Base-by-base conservation (phyloP, 2,888 invertebrate genomes). In the Congeria kusceri region DNA sequence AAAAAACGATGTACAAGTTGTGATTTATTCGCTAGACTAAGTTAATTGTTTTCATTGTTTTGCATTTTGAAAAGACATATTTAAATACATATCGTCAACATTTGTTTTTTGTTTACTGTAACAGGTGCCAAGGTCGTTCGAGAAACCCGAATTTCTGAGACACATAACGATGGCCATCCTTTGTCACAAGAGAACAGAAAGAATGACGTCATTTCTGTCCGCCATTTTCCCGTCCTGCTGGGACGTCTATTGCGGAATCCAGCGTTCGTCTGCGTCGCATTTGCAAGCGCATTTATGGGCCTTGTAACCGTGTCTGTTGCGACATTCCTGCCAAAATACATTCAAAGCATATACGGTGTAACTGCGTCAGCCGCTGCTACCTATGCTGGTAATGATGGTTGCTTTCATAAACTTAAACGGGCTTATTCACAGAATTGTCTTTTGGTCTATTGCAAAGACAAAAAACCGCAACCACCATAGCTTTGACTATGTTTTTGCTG, bases 241-340 rank as follows among this genome's bases (percentile, higher is more conserved):
- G 68, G 79, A 53, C 68, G 81, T 9, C 84, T 91, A 13, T 61
- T 89, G 58, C 69, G 83, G 65, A 91, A 91, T 63, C 91, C 91
- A 4, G 87, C 88, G 39, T 94, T 96, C 67, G 95, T 96, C 84
- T 95, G 95, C 81, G 96, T 96, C 91, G 96, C 95, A 44, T 92
- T 95, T 3, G 95, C 96, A 46, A 95, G 94, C 1, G 95, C 96
- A 18, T 96, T 96, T 86, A 78, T 83, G 69, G 87, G 85, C n/a
- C 70, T 89, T 27, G 81, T 88, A 9, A 77, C 89, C 15, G 83
- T 89, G 0, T 96, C 96, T 0, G 95, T 96, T 86, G 95, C 96
- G 90, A 96, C 96, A 13, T 96, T 96, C 90, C 93, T 96, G 87
- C 95, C 96, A 9, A 96, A 96, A 91, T 96, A 96, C 91, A 95